A percentile compares a stretch with the other conserved stretches of the same genome.
These are phyloP conservation scores for Galemys pyrenaicus DNA, from an alignment of 2,113 vertebrate species.

Conservation along the genomic window DNA sequence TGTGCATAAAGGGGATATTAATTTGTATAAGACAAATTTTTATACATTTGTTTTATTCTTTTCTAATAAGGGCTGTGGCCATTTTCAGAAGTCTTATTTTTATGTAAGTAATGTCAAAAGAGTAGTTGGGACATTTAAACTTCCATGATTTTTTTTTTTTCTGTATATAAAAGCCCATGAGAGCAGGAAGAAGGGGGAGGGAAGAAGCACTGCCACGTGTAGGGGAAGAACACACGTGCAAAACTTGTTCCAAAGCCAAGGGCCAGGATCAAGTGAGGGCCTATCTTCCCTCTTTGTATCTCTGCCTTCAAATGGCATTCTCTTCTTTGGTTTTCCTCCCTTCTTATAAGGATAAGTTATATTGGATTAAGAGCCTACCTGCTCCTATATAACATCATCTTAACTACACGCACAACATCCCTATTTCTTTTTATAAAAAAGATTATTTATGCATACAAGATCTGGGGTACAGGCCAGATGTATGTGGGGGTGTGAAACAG, in stretches of 20 bases:
- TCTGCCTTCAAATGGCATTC: background rate
- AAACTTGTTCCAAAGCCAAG: background rate
- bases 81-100: slow-evolving; percentile 71
- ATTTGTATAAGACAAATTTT: slow-evolving; percentile 63
- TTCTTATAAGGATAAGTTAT: background rate
- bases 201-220: background rate
- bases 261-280: background rate
- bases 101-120: background rate
- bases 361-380: background rate
- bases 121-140: background rate
- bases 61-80: slow-evolving; percentile 48
- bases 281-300: background rate
- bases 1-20: slow-evolving; percentile 47
- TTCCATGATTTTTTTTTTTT: background rate
- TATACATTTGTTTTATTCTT: background rate
- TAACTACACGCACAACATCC: background rate
- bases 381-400: background rate
- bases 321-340: background rate
- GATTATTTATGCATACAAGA: too few species aligned
- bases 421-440: too few species aligned
- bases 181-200: background rate
- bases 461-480: too few species aligned
- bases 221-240: background rate
- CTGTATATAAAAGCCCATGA: background rate
- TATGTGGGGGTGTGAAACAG: too few species aligned